Percentiles rank a stretch among this genome's conserved stretches.
Evolutionary conservation across 1,140 invertebrate genomes (phyloP).

Genomic region (Megalopta genalis): DNA sequence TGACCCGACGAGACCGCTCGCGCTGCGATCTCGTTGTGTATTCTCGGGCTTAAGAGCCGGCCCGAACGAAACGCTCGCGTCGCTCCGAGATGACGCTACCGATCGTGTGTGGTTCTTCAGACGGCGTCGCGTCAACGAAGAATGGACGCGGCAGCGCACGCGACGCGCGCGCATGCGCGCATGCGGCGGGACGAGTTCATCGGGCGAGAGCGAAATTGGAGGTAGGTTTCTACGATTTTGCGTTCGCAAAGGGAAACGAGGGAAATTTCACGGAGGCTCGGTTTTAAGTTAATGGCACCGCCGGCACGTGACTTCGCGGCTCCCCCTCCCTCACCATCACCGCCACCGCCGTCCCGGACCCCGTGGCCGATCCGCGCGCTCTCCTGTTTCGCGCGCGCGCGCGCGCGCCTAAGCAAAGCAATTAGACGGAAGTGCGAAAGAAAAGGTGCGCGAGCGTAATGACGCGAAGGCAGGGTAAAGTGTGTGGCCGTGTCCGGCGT

Average conservation of each 20-base stretch:
- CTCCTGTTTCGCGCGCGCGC: not conserved
- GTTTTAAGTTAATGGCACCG: slow-evolving; percentile 42
- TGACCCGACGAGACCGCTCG: slow-evolving; percentile 54
- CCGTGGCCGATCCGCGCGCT: not conserved
- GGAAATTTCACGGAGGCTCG: slow-evolving; percentile 42
- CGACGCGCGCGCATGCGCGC: not conserved
- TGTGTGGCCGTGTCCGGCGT: slow-evolving; percentile 64
- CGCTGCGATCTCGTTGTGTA: too few relatives aligned
- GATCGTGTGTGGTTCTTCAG: too few relatives aligned
- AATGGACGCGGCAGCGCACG: not conserved
- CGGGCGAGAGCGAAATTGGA: slow-evolving; percentile 24
- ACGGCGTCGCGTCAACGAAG: too few relatives aligned
- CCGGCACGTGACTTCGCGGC: slow-evolving; percentile 46
- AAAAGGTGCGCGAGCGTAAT: slow-evolving; percentile 48
- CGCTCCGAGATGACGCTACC: too few relatives aligned
- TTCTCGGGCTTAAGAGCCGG: too few relatives aligned
- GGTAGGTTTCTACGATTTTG: slow-evolving; percentile 50
- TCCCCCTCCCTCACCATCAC: slow-evolving; percentile 1
- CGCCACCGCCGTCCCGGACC: too few relatives aligned
- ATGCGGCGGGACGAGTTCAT: not conserved
- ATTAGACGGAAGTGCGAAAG: slow-evolving; percentile 57
- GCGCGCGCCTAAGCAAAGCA: slow-evolving; percentile 53
- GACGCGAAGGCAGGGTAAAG: slow-evolving; percentile 60
- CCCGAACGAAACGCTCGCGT: too few relatives aligned
- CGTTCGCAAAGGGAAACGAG: slow-evolving; percentile 33